Evolutionary conservation across 1,140 invertebrate genomes (phyloP).

Genomic region (Batillaria attramentaria): DNA sequence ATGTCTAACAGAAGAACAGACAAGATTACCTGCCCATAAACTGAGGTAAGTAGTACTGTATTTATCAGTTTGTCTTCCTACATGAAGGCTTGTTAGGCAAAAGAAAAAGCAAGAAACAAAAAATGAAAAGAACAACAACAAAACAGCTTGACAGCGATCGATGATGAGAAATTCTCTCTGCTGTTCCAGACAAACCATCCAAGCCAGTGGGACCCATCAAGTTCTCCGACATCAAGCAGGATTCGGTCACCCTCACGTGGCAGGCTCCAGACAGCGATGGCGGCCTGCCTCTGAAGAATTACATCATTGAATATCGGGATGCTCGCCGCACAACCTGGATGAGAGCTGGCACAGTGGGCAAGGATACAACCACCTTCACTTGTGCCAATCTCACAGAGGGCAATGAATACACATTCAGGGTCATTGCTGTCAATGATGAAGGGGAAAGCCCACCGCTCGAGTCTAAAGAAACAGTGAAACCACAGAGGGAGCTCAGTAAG

Average conservation of each 20-base stretch:
- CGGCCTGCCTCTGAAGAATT: conserved; percentile 95
- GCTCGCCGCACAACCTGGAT: conserved; percentile 92
- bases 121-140: neutral
- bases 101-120: no score
- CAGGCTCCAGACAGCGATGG: conserved; percentile 90
- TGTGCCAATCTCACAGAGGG: conserved; percentile 91
- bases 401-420: conserved; percentile 96
- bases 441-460: conserved; percentile 91
- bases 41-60: no score
- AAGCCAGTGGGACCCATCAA: conserved; percentile 85
- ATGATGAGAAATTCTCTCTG: neutral
- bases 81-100: no score
- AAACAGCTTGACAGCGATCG: neutral
- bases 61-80: no score
- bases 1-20: no score
- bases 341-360: conserved; percentile 74
- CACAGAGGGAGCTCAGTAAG: conserved; percentile 40
- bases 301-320: conserved; percentile 95
- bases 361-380: conserved; percentile 66
- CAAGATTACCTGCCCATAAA: no score
- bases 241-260: conserved; percentile 94
- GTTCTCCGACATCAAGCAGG: conserved; percentile 94
- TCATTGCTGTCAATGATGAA: conserved; percentile 96
- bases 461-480: conserved; percentile 75
- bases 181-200: conserved; percentile 84